Evolutionary conservation across 2,113 vertebrate genomes (phyloP), one percentile per base, ranked within the genome.

Genomic region (Rhombomys opimus): DNA sequence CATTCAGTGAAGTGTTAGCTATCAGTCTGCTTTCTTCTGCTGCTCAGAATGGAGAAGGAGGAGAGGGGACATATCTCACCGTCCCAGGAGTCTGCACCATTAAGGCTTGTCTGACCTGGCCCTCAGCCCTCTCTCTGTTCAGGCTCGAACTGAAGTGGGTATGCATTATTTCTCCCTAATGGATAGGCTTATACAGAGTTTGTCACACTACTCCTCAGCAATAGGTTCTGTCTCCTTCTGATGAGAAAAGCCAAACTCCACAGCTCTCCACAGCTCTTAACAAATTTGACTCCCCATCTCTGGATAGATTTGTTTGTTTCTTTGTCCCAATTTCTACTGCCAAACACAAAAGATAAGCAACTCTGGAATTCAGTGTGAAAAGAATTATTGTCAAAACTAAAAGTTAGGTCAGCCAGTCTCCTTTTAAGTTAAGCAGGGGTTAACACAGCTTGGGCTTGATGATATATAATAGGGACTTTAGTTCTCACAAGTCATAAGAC

Each of bases 191-290:
- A 73, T 87, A 77, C 89, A 35, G 32, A 63, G 35, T 92, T 70
- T 87, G 17, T 67, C 17, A 70, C 59, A 9, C 2, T 65, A 82
- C 85, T 86, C 41, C 50, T 63, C 77, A 72, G 93, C 72, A 92
- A 95, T 59, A 92, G 50, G 86, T 52, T 12, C 54, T 87, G 76
- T 86, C 90, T 78, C 46, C 46, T 46, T 46, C 46, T 46, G 46
- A 46, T 46, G 91, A 57, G 50, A 93, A 93, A 91, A 93, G 91
- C n/a, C 76, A 94, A 95, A 87, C 35, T 77, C 85, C 85, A 96
- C 84, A 96, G 75, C 27, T 76, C 54, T 94, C 78, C 81, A 41
- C n/a, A n/a, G n/a, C n/a, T n/a, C 20, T 46, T 95, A 59, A 63
- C 95, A 57, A 88, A 25, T 32, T 22, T 68, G 46, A 70, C 61